Conservation (phyloP, 64 coral and sea anemone species). For the Catalaphyllia jardinei region DNA sequence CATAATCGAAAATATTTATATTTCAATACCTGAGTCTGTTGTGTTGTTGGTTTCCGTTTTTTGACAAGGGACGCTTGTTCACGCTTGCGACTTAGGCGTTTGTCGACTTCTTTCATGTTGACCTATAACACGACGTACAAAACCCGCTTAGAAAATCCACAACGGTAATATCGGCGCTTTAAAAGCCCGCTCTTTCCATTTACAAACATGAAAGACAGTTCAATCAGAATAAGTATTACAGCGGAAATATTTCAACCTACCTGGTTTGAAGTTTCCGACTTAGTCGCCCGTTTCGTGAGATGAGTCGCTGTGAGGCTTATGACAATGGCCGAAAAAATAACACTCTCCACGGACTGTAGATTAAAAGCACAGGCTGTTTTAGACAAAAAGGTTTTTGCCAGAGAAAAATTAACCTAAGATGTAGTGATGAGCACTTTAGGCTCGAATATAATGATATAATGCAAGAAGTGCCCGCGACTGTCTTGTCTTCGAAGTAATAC, state of each 20-base stretch:
- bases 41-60: conserved; percentile 23
- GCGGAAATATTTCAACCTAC: conserved; percentile 48
- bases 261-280: conserved; percentile 84
- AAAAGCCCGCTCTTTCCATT: neutral
- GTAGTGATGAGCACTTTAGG: neutral
- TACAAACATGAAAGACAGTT: neutral
- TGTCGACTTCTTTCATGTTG: conserved; percentile 50
- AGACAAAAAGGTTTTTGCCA: neutral
- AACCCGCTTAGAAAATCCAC: neutral
- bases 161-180: neutral
- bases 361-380: conserved; percentile 1
- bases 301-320: conserved; percentile 98
- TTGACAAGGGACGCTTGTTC: conserved; percentile 14
- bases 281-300: conserved; percentile 90
- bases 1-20: neutral
- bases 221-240: neutral
- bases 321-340: conserved; percentile 99
- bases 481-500: conserved; percentile 39
- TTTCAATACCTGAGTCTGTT: conserved; percentile 22
- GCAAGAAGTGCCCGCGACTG: neutral
- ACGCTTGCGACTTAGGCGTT: conserved; percentile 40
- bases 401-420: neutral
- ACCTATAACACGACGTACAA: neutral
- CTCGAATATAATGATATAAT: neutral
- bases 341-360: conserved; percentile 93